Evolutionary conservation across 2,797 vertebrate genomes (phyloP), one percentile per base, ranked within the genome.

Genomic region (Pangasius krempfi): DNA sequence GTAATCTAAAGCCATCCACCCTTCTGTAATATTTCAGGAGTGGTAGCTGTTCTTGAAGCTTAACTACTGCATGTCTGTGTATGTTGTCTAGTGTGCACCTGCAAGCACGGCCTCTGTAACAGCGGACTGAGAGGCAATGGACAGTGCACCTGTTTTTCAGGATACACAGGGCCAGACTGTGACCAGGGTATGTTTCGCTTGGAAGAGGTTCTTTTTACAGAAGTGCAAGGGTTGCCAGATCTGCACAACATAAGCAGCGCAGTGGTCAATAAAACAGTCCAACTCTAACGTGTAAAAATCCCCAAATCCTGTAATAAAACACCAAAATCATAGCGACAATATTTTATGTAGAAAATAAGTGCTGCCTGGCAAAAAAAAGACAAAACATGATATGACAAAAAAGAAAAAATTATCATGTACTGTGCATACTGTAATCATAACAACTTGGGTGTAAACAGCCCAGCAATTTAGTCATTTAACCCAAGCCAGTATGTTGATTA

Each of bases 81-180:
- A 78, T 91, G 20, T 47, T 81, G 6, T 27, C 60, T 52, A 99
- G 98, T 92, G 40, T 99, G 98, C 72, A 91, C 52, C 20, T 99
- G 98, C 33, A 70, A 97, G 86, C 97, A 99, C 0, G 98, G 98
- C 2, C 52, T 97, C 4, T 99, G 98, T 93, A 94, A 92, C 91
- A 92, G 91, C 5, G 98, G 98, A 1, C 66, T 96, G 3, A 86
- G 54, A 0, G 97, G 97, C 0, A 89, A 96, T 0, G 98, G 98
- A 0, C 92, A 75, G 33, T 99, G 98, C 84, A 93, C 92, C 7
- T 99, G 98, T 90, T 94, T 97, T 72, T 97, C 98, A 44, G 97
- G 96, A 0, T 99, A 99, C 91, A 94, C 90, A 54, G 97, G 98
- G 72, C 91, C 92, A 33, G 92, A 44, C 56, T 99, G 98, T 90